Percentiles rank a stretch among this genome's conserved stretches.
These are phyloP conservation scores for Cephus spinipes DNA, from an alignment of 2,888 invertebrate genomes.

Conservation along the genomic window DNA sequence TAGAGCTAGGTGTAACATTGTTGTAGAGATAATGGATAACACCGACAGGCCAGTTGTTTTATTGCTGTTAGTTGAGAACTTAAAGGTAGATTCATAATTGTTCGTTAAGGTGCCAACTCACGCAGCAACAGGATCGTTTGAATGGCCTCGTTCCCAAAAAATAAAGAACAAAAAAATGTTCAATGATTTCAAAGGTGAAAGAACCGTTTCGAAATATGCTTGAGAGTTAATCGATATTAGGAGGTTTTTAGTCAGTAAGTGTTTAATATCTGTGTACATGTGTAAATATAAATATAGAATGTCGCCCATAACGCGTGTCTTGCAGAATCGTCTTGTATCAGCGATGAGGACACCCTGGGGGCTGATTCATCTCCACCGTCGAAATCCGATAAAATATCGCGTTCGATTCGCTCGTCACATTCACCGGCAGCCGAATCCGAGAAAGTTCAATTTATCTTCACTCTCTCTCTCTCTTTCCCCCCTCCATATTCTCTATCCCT, in stretches of 20 bases:
- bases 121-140: background rate
- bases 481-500: background rate
- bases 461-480: background rate
- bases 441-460: background rate
- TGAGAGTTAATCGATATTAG: no score
- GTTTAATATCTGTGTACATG: background rate
- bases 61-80: background rate
- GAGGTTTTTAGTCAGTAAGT: background rate
- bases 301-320: background rate
- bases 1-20: background rate
- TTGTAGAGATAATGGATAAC: background rate
- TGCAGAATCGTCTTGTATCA: background rate
- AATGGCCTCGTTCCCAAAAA: background rate
- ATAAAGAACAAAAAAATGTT: background rate
- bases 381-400: background rate
- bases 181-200: background rate
- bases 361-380: background rate
- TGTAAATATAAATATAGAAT: background rate
- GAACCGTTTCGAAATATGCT: background rate
- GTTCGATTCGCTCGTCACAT: background rate
- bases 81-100: background rate
- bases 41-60: background rate
- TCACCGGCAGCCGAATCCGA: slow-evolving; percentile 4
- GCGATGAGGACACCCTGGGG: background rate
- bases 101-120: background rate